Evolutionary conservation across 1,140 invertebrate species (phyloP).

Genomic region (Coptotermes formosanus): DNA sequence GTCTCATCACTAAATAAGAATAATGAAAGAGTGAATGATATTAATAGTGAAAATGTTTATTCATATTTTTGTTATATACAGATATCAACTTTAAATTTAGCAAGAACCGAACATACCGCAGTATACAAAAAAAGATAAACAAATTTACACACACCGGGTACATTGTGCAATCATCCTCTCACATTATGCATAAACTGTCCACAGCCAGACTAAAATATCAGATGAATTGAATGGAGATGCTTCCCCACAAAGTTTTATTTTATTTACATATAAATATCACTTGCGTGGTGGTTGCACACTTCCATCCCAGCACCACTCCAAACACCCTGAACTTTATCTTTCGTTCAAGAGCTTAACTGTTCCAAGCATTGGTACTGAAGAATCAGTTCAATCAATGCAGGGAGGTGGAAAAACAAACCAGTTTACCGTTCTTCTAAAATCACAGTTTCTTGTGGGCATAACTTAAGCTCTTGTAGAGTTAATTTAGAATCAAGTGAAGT

Average conservation of each 20-base stretch:
- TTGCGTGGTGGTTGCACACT: background rate
- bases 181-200: background rate
- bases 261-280: slow-evolving; percentile 15
- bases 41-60: slow-evolving; percentile 27
- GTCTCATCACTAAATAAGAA: too few relatives aligned
- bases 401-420: background rate
- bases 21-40: slow-evolving; percentile 25
- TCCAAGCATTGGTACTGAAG: background rate
- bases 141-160: slow-evolving; percentile 13
- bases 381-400: background rate
- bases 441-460: slow-evolving; percentile 89
- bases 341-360: background rate
- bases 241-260: background rate
- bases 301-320: background rate
- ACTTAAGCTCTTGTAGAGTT: slow-evolving; percentile 76
- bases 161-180: background rate
- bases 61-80: slow-evolving; percentile 26
- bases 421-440: slow-evolving; percentile 86
- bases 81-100: slow-evolving; percentile 13
- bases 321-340: background rate
- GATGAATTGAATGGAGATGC: background rate
- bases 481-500: slow-evolving; percentile 71
- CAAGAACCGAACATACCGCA: slow-evolving; percentile 11
- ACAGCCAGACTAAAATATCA: slow-evolving; percentile 21
- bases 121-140: slow-evolving; percentile 22